Evolutionary conservation across 1,140 invertebrate species (phyloP).

Genomic region (Leguminivora glycinivorella): DNA sequence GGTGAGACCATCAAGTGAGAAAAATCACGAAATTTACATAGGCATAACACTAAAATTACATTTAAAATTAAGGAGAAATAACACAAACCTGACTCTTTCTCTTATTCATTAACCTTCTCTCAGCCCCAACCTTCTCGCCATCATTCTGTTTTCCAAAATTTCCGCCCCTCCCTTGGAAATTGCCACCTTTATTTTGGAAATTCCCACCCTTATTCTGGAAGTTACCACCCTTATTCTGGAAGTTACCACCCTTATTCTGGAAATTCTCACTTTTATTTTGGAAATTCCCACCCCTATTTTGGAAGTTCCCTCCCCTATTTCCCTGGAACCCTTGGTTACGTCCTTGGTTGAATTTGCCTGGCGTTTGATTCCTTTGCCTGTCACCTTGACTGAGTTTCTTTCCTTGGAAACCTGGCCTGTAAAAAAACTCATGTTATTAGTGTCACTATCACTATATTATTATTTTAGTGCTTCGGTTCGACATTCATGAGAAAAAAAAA

Average conservation of each 20-base stretch:
- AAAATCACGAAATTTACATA: no score
- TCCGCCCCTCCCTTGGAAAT: constrained; percentile 22
- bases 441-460: no score
- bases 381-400: constrained; percentile 17
- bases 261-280: neutral
- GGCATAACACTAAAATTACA: no score
- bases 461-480: no score
- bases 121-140: constrained; percentile 45
- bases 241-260: constrained; percentile 3
- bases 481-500: no score
- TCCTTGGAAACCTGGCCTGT: constrained; percentile 7
- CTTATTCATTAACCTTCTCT: constrained; percentile 64
- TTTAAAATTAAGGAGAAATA: no score
- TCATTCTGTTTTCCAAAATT: constrained; percentile 22
- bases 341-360: neutral
- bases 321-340: constrained; percentile 17
- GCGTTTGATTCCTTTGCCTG: constrained; percentile 1
- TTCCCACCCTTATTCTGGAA: constrained; percentile 12
- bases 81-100: constrained; percentile 55
- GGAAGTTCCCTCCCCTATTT: constrained; percentile 28
- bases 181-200: constrained; percentile 19
- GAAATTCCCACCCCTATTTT: constrained; percentile 14
- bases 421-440: neutral
- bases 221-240: constrained; percentile 27
- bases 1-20: no score